Evolutionary conservation across 2,797 vertebrate species (phyloP), one percentile per base, ranked within the genome.

Genomic region (Pipistrellus kuhlii): DNA sequence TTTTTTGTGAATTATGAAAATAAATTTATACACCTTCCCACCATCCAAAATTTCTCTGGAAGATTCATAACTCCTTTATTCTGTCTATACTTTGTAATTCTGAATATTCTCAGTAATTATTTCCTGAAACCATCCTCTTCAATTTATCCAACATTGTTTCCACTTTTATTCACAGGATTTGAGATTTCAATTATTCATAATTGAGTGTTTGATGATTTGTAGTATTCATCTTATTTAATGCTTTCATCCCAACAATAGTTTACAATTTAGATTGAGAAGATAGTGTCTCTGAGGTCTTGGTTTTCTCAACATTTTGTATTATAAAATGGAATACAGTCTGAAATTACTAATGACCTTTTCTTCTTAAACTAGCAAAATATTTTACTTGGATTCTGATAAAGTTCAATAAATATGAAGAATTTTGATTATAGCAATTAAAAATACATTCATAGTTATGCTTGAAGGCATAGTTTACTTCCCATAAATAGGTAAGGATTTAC

Each of bases 171-270:
- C 48, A 62, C 6, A 73, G 9, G 23, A 88, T 62, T 82, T 75
- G 64, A 78, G 17, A 72, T 94, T 93, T 91, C 6, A 46, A 3
- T 82, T 83, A 87, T 75, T 92, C 23, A 41, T n/a, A 73, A 55
- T 15, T 93, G 18, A 83, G 1, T 66, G 5, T 51, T 23, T 86
- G 41, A 32, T 90, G 3, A 69, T 72, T 5, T 62, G 7, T 48
- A 57, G 13, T 62, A 15, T 68, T 90, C 27, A 8, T 41, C 44
- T 80, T 23, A 0, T 57, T 92, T 90, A 89, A 83, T 46, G 62
- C 2, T 82, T 96, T 75, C 21, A 86, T 88, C 5, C 3, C 69
- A 76, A 62, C 8, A 72, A 25, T 21, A 90, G 25, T 86, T 93
- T 92, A 51, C 78, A 88, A 41, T 30, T 27, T 44, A 73, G 14